Conservation (phyloP, 2,888 invertebrate genomes). For the Mallateleia sp. region DNA sequence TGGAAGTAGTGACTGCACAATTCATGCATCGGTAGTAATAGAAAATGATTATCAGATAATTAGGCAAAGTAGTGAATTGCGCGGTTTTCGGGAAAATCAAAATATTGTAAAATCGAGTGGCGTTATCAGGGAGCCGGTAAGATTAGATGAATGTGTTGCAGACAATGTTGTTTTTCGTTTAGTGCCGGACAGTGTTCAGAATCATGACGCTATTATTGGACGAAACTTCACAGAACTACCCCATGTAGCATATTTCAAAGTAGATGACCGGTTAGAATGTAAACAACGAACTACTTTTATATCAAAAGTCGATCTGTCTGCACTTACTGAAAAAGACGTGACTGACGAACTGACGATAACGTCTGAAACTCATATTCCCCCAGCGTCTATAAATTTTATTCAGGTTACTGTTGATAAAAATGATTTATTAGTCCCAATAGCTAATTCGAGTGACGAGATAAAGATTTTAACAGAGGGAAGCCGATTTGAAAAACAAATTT, state of each 20-base stretch:
- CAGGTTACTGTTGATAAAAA: no score
- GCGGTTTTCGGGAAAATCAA: constrained; percentile 48
- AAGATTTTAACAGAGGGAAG: no score
- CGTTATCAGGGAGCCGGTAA: constrained; percentile 37
- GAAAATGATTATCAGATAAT: constrained; percentile 30
- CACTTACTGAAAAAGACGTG: not conserved
- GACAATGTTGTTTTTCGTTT: constrained; percentile 43
- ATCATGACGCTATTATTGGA: not conserved
- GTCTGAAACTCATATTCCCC: not conserved
- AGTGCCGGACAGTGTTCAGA: constrained; percentile 19
- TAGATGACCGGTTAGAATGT: constrained; percentile 20
- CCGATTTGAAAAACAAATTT: no score
- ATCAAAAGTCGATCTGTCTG: not conserved
- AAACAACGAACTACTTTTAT: not conserved
- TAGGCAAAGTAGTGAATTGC: constrained; percentile 34
- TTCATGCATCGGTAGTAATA: constrained; percentile 64
- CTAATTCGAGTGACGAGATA: no score
- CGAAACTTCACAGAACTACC: constrained; percentile 23
- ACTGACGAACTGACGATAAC: no score
- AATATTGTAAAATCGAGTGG: constrained; percentile 50
- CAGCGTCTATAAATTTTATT: not conserved
- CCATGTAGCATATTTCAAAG: constrained; percentile 25
- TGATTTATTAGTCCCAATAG: no score
- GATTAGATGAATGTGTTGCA: constrained; percentile 62
- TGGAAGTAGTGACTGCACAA: constrained; percentile 79